Evolutionary conservation across 2,113 vertebrate genomes (phyloP).

Genomic region (Corvus cornix): DNA sequence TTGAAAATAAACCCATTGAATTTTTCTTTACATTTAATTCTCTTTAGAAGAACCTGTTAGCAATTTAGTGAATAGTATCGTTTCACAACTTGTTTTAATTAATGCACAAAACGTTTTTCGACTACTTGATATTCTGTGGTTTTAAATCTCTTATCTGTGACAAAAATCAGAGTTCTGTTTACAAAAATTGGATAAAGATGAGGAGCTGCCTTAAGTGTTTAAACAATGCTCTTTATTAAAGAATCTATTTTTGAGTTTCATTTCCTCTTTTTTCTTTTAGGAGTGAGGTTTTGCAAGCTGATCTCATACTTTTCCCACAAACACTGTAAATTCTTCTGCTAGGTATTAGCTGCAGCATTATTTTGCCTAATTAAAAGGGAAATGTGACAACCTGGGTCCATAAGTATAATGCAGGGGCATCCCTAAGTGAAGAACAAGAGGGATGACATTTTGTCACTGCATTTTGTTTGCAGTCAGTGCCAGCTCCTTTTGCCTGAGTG

Average conservation of each 20-base stretch:
- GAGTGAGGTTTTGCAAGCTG: background rate
- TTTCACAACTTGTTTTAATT: background rate
- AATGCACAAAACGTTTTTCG: background rate
- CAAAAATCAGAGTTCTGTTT: background rate
- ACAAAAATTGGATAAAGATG: background rate
- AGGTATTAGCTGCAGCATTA: background rate
- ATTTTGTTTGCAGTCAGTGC: background rate
- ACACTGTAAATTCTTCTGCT: background rate
- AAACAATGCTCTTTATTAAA: background rate
- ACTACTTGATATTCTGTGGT: background rate
- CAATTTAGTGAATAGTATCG: background rate
- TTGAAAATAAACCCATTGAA: background rate
- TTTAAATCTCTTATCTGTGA: background rate
- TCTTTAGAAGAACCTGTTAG: background rate
- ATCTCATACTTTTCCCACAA: background rate
- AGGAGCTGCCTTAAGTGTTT: background rate
- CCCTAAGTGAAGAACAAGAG: background rate
- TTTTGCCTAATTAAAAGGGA: background rate
- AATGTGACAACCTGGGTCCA: background rate
- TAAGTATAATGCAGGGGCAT: background rate
- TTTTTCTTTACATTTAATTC: background rate
- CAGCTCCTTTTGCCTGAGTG: background rate
- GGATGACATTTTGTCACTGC: background rate
- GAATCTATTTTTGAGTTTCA: background rate
- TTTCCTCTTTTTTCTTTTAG: background rate